phyloP scores from a whole-genome alignment of 2,888 invertebrate genomes.

The Heliconius sara region DNA sequence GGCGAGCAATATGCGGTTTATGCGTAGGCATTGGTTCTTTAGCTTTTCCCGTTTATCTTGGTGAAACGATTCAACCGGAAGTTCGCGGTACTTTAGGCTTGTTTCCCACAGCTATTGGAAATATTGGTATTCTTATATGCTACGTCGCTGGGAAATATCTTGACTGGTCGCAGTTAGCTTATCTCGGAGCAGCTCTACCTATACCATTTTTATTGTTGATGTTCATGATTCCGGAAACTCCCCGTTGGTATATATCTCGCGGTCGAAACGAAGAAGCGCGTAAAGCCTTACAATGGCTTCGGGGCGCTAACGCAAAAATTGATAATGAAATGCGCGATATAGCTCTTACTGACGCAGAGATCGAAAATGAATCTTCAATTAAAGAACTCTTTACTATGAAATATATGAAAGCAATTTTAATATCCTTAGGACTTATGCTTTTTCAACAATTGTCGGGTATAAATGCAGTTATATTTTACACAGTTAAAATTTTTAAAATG shows the following conservation, averaged over 20 bases:
- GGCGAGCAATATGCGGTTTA: conserved; percentile 92
- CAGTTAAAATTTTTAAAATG: conserved; percentile 93
- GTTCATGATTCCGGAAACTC: conserved; percentile 96
- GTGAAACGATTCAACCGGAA: conserved; percentile 96
- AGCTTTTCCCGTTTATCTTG: conserved; percentile 95
- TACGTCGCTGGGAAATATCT: conserved; percentile 91
- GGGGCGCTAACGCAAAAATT: conserved; percentile 91
- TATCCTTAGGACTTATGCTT: conserved; percentile 95
- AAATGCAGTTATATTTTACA: conserved; percentile 98
- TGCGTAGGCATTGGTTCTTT: conserved; percentile 95
- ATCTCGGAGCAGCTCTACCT: conserved; percentile 89
- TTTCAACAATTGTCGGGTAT: conserved; percentile 98
- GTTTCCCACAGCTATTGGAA: conserved; percentile 93
- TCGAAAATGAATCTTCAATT: conserved; percentile 85
- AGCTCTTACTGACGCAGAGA: conserved; percentile 87
- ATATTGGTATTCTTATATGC: conserved; percentile 91
- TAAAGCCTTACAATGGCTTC: conserved; percentile 91
- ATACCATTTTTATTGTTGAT: conserved; percentile 91
- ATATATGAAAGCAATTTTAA: conserved; percentile 90
- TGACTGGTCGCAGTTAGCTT: conserved; percentile 92
- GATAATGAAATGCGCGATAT: conserved; percentile 90
- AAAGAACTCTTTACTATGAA: conserved; percentile 87
- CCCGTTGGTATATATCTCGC: conserved; percentile 94
- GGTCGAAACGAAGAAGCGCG: conserved; percentile 90
- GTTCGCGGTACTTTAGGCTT: conserved; percentile 95